phyloP scores from a whole-genome alignment of 2,113 vertebrate species.

The Ailurus styani region DNA sequence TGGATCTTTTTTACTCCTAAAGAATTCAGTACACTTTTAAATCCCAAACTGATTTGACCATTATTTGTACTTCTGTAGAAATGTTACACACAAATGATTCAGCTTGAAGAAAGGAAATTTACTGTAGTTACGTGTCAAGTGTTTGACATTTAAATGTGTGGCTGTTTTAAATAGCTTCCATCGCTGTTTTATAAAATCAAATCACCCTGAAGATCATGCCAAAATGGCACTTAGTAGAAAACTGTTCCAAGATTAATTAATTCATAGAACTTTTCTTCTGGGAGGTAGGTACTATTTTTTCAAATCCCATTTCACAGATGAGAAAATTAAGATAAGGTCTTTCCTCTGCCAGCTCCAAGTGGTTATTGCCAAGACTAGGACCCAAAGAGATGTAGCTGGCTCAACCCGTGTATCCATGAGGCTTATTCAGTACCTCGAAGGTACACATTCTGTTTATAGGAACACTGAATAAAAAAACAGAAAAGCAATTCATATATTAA shows the following conservation, averaged over 20 bases:
- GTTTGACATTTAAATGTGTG: constrained; percentile 19
- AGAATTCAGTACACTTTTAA: not conserved
- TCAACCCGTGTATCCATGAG: not conserved
- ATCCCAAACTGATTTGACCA: not conserved
- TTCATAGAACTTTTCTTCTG: constrained; percentile 22
- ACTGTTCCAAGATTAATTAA: constrained; percentile 17
- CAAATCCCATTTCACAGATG: constrained; percentile 38
- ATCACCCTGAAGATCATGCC: not conserved
- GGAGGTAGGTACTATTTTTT: not conserved
- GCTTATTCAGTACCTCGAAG: not conserved
- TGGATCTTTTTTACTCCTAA: not conserved
- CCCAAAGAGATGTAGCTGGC: not conserved
- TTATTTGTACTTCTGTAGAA: not conserved
- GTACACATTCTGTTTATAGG: not conserved
- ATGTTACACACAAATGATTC: not conserved
- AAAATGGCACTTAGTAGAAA: not conserved
- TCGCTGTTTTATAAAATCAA: not conserved
- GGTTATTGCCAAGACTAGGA: not conserved
- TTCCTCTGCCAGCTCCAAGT: not conserved
- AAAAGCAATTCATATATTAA: constrained; percentile 16
- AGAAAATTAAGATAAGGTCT: constrained; percentile 27
- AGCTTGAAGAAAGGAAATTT: not conserved
- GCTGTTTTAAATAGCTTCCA: constrained; percentile 33
- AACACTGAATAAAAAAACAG: constrained; percentile 47
- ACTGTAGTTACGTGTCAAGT: not conserved